Evolutionary conservation across 2,797 vertebrate genomes (phyloP), one percentile per base, ranked within the genome.

Genomic region (Galagoides demidoff): DNA sequence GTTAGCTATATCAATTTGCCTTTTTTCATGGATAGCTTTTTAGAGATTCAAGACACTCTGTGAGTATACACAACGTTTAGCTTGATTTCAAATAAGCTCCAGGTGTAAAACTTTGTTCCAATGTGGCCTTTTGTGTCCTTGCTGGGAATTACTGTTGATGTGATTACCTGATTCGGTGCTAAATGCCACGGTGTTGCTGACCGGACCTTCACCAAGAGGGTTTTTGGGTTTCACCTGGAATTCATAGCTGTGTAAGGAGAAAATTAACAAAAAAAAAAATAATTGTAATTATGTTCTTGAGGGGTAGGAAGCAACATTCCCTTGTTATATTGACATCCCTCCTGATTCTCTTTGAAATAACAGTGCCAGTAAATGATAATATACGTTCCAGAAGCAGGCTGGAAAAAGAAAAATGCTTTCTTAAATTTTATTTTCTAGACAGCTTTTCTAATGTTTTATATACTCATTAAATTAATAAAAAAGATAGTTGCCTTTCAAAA

Each of bases 131-230:
- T 66, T 49, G 14, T 1, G 16, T 22, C 7, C 4, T 20, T 57
- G 3, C 16, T 74, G 43, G 76, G 66, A 45, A 3, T 22, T 52
- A 9, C 34, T 81, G 20, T 12, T 89, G 49, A 94, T 92, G 45
- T 27, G 45, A 95, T 98, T 99, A 99, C 99, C 99, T 98, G 99
- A 99, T 98, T 99, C 99, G n/a, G 99, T 99, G 96, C 91, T 99
- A 95, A 99, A 99, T 59, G 98, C 55, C 97, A 99, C 99, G 4
- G 99, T 98, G 3, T 99, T 99, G 95, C 99, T 99, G 86, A 98
- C 97, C 8, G 99, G 99, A 70, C 99, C 99, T 73, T 98, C 98
- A 92, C 99, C 99, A 45, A 99, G 98, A 89, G 99, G 99, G 84
- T 99, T 99, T 98, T 98, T 99, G 34, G 99, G 99, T 94, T 99